phyloP scores from a whole-genome alignment of 2,888 invertebrate species.

The Amitus sp. region DNA sequence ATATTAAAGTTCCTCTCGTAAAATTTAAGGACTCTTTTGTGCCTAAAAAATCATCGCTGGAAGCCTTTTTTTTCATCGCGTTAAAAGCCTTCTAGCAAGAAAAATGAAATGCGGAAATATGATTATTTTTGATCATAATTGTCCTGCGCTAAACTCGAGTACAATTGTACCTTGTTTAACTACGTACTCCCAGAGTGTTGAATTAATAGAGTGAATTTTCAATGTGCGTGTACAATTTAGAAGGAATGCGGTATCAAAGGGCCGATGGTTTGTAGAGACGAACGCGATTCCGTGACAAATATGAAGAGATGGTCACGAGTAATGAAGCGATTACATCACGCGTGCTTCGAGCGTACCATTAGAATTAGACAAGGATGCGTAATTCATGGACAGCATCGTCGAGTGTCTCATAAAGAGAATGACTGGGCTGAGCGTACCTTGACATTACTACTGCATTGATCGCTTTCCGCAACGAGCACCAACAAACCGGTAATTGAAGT shows the following conservation, averaged over 20 bases:
- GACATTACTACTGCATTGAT: conserved; percentile 13
- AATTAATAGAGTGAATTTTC: background rate
- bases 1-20: too few species aligned
- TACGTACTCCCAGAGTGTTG: background rate
- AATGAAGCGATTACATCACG: conserved; percentile 9
- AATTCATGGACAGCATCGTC: conserved; percentile 1
- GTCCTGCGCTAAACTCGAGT: too few species aligned
- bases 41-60: too few species aligned
- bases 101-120: too few species aligned
- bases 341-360: conserved; percentile 14
- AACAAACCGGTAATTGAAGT: too few species aligned
- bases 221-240: background rate
- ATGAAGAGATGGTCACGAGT: conserved; percentile 29
- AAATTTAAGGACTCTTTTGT: too few species aligned
- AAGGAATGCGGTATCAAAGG: conserved; percentile 22
- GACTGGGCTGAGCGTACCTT: conserved; percentile 8
- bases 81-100: too few species aligned
- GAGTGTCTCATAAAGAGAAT: conserved; percentile 9
- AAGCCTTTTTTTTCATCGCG: too few species aligned
- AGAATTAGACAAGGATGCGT: conserved; percentile 16
- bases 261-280: conserved; percentile 16
- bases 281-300: conserved; percentile 24
- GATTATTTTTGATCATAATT: too few species aligned
- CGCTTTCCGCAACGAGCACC: conserved; percentile 28
- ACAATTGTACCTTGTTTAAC: too few species aligned